Conservation (phyloP, 2,888 invertebrate species). For the Pyrocoelia pectoralis region DNA sequence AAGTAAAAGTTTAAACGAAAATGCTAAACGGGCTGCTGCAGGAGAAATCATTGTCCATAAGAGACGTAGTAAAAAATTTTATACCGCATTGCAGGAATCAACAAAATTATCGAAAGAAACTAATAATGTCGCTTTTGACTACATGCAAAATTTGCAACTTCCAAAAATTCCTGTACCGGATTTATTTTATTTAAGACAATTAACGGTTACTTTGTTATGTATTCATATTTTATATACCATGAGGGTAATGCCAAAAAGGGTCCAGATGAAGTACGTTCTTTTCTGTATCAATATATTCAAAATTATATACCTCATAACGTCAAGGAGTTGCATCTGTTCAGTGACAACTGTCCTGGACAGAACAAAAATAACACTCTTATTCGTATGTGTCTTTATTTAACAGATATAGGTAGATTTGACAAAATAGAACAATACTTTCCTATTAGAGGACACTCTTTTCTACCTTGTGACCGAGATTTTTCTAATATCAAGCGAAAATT, state of each 20-base stretch:
- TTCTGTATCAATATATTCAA: slow-evolving; percentile 21
- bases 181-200: slow-evolving; percentile 40
- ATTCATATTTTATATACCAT: slow-evolving; percentile 37
- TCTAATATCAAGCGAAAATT: slow-evolving; percentile 23
- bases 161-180: slow-evolving; percentile 41
- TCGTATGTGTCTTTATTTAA: slow-evolving; percentile 14
- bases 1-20: no score
- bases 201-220: slow-evolving; percentile 37
- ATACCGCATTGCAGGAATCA: slow-evolving; percentile 29
- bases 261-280: slow-evolving; percentile 31
- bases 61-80: slow-evolving; percentile 39
- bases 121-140: slow-evolving; percentile 31
- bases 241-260: slow-evolving; percentile 32
- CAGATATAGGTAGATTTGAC: slow-evolving; percentile 17
- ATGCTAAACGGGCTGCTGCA: slow-evolving; percentile 31
- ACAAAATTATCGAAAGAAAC: slow-evolving; percentile 20
- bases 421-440: slow-evolving; percentile 27
- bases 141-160: slow-evolving; percentile 38
- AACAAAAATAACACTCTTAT: slow-evolving; percentile 22
- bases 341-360: slow-evolving; percentile 21
- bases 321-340: slow-evolving; percentile 19
- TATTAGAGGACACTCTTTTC: slow-evolving; percentile 29
- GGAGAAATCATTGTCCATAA: slow-evolving; percentile 39
- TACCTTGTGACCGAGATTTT: slow-evolving; percentile 32
- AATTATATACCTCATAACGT: slow-evolving; percentile 16